Conservation (phyloP, 2,888 invertebrate genomes). For the Lithophane socia region DNA sequence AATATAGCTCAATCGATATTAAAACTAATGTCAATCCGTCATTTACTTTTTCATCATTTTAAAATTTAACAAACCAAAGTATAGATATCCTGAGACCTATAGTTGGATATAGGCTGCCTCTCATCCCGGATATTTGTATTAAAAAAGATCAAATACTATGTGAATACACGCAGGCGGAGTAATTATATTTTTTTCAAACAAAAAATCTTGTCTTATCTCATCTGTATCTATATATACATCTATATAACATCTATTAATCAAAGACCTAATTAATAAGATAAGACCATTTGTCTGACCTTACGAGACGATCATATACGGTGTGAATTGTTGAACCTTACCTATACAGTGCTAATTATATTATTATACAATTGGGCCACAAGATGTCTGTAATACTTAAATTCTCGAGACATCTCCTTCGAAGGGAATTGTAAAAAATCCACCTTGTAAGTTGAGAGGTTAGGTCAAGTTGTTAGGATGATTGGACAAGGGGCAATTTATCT, state of each 20-base stretch:
- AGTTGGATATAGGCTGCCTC: background rate
- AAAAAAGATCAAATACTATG: background rate
- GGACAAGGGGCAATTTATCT: background rate
- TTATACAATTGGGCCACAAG: conserved; percentile 63
- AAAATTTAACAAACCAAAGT: background rate
- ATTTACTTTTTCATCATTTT: background rate
- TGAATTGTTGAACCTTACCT: conserved; percentile 33
- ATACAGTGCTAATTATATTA: conserved; percentile 45
- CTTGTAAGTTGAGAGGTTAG: conserved; percentile 22
- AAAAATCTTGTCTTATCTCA: background rate
- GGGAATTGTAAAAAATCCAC: conserved; percentile 40
- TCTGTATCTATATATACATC: too few species aligned
- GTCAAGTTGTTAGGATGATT: background rate
- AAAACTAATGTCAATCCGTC: background rate
- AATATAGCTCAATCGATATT: background rate
- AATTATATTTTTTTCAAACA: background rate
- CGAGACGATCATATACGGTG: conserved; percentile 47
- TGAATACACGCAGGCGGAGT: background rate
- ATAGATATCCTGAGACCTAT: too few species aligned
- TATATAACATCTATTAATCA: too few species aligned
- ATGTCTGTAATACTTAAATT: conserved; percentile 54
- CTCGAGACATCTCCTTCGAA: conserved; percentile 52
- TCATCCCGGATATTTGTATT: background rate
- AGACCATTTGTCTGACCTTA: conserved; percentile 49
- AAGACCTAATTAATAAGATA: too few species aligned